These are phyloP conservation scores for Pontoporia blainvillei DNA, from an alignment of 2,113 vertebrate species.

Conservation along the genomic window DNA sequence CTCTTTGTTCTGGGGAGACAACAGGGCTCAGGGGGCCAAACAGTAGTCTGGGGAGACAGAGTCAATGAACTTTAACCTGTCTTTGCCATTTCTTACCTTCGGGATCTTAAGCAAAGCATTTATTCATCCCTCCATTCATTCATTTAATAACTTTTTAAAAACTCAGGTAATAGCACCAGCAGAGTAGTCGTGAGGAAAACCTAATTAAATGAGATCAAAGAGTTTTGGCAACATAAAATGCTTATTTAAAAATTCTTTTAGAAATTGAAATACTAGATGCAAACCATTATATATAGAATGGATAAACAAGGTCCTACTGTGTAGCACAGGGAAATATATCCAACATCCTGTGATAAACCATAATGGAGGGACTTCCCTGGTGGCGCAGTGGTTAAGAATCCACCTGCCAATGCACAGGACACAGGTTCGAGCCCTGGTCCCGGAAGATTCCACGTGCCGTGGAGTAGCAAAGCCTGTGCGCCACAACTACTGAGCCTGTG, in stretches of 20 bases:
- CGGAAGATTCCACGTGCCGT: too few relatives aligned
- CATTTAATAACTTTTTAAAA: neutral
- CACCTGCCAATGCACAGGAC: too few relatives aligned
- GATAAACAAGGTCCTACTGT: neutral
- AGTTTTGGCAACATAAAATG: neutral
- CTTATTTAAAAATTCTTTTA: conserved; percentile 25
- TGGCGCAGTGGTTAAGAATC: too few relatives aligned
- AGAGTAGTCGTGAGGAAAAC: neutral
- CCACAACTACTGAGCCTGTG: too few relatives aligned
- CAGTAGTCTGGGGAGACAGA: neutral
- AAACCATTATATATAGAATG: neutral
- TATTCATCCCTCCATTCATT: neutral
- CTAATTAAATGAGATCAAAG: neutral
- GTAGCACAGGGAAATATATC: neutral
- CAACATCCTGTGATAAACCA: neutral
- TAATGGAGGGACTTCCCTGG: too few relatives aligned
- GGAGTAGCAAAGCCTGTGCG: too few relatives aligned
- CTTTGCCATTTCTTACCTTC: neutral
- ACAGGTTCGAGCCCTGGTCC: too few relatives aligned
- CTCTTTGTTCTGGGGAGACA: conserved; percentile 2
- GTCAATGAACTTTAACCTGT: neutral
- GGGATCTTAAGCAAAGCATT: conserved; percentile 5
- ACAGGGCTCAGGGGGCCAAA: neutral
- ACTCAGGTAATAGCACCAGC: neutral
- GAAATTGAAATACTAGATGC: neutral